Conservation (phyloP, 2,888 invertebrate species). For the Heliconius cydno region DNA sequence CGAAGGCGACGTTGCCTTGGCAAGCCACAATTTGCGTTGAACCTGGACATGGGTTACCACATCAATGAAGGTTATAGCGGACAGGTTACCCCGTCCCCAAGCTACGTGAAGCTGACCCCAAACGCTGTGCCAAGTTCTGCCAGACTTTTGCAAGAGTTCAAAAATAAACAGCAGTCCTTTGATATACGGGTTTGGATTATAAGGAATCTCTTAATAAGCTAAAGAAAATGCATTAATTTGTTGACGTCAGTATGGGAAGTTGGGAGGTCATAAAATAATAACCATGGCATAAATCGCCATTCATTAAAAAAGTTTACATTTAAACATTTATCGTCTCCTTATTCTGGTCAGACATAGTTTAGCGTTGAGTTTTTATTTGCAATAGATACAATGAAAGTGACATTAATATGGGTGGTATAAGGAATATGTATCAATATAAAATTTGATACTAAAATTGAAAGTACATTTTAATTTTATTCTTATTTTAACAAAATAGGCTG, state of each 20-base stretch:
- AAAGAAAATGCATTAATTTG: not conserved
- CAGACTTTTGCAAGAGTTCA: constrained; percentile 70
- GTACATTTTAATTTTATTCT: too few species aligned
- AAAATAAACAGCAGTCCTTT: constrained; percentile 79
- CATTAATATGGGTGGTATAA: too few species aligned
- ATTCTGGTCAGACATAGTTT: not conserved
- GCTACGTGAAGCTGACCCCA: constrained; percentile 64
- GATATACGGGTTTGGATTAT: constrained; percentile 70
- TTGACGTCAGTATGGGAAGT: not conserved
- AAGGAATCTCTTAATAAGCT: not conserved
- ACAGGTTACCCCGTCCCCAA: constrained; percentile 73
- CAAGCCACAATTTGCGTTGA: constrained; percentile 66
- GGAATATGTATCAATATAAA: not conserved
- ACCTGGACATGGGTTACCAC: constrained; percentile 69
- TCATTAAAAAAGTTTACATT: not conserved
- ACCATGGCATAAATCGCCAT: not conserved
- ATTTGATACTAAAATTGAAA: not conserved
- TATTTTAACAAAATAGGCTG: too few species aligned
- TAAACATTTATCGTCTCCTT: not conserved
- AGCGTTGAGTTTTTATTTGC: too few species aligned
- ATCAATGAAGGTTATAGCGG: constrained; percentile 69
- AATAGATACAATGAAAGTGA: too few species aligned
- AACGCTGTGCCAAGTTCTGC: constrained; percentile 58
- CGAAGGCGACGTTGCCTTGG: constrained; percentile 72
- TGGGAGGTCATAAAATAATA: not conserved